Percentiles rank a stretch among this genome's conserved stretches.
These are phyloP conservation scores for Thalassophryne amazonica DNA, from an alignment of 2,797 vertebrate species.

Conservation along the genomic window DNA sequence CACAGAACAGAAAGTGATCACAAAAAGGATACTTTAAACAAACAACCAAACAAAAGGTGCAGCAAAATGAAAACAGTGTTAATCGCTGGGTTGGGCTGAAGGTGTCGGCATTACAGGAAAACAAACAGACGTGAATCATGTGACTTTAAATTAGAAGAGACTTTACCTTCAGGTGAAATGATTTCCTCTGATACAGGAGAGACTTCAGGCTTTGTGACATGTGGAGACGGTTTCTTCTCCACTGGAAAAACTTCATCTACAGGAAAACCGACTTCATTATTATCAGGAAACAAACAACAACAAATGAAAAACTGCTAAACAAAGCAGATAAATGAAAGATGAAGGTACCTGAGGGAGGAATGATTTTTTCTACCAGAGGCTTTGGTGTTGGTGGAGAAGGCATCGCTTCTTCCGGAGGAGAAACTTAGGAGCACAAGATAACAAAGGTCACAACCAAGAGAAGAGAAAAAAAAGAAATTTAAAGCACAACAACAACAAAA, in stretches of 20 bases:
- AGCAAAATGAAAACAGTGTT: too few species aligned
- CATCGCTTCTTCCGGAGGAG: slow-evolving; percentile 61
- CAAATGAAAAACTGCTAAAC: slow-evolving; percentile 8
- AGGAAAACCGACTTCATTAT: slow-evolving; percentile 55
- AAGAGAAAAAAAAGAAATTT: slow-evolving; percentile 4
- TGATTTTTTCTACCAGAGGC: slow-evolving; percentile 64
- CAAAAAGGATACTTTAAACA: too few species aligned
- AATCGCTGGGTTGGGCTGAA: slow-evolving; percentile 1
- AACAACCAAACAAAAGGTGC: too few species aligned
- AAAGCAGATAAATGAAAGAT: slow-evolving; percentile 22
- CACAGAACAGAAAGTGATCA: too few species aligned
- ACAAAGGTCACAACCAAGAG: slow-evolving; percentile 38
- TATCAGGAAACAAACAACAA: slow-evolving; percentile 17
- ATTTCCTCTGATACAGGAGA: slow-evolving; percentile 14
- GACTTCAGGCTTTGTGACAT: slow-evolving; percentile 20
- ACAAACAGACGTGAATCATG: slow-evolving; percentile 19
- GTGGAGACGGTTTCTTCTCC: slow-evolving; percentile 38
- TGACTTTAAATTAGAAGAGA: background rate
- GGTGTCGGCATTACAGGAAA: background rate
- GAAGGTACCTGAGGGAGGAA: slow-evolving; percentile 82
- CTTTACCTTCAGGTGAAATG: slow-evolving; percentile 62
- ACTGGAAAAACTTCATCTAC: slow-evolving; percentile 32
- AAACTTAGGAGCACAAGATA: slow-evolving; percentile 62
- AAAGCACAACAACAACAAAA: slow-evolving; percentile 9
- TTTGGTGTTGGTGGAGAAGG: slow-evolving; percentile 29